Percentiles rank a stretch among this genome's conserved stretches.
Conservation (phyloP, 2,113 vertebrate species). For the Hirundichthys speculiger region DNA sequence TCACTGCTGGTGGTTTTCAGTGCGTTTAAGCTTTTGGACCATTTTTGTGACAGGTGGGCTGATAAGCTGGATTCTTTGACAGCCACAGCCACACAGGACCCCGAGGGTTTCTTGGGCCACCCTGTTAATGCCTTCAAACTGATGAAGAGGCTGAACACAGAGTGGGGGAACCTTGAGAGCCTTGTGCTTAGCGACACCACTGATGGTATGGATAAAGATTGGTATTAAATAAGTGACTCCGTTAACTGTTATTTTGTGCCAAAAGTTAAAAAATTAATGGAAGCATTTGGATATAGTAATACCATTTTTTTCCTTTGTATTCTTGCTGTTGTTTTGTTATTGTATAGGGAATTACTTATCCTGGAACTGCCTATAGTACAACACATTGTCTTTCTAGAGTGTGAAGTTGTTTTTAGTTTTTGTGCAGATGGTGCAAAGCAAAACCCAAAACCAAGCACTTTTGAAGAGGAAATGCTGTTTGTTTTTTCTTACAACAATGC, state of each 20-base stretch:
- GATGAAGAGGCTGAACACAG: slow-evolving; percentile 96
- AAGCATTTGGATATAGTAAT: no score
- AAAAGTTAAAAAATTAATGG: background rate
- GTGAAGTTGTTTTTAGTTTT: no score
- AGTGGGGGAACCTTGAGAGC: slow-evolving; percentile 94
- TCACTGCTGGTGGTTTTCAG: background rate
- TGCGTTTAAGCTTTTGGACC: background rate
- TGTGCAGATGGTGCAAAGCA: no score
- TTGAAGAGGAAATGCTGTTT: no score
- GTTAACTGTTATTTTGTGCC: background rate
- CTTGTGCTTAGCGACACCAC: slow-evolving; percentile 95
- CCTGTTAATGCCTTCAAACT: slow-evolving; percentile 98
- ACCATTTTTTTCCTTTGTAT: no score
- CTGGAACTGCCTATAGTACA: no score
- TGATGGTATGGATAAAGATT: slow-evolving; percentile 84
- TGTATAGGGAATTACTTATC: no score
- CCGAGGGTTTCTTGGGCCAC: slow-evolving; percentile 94
- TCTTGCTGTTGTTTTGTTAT: no score
- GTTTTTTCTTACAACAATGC: no score
- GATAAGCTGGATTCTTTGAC: slow-evolving; percentile 91
- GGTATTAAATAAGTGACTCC: background rate
- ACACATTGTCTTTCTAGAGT: no score
- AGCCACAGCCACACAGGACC: slow-evolving; percentile 88
- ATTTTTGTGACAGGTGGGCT: slow-evolving; percentile 86
- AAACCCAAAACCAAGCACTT: no score